These are phyloP conservation scores for Andrena praecox DNA, from an alignment of 2,888 invertebrate species.

Conservation along the genomic window DNA sequence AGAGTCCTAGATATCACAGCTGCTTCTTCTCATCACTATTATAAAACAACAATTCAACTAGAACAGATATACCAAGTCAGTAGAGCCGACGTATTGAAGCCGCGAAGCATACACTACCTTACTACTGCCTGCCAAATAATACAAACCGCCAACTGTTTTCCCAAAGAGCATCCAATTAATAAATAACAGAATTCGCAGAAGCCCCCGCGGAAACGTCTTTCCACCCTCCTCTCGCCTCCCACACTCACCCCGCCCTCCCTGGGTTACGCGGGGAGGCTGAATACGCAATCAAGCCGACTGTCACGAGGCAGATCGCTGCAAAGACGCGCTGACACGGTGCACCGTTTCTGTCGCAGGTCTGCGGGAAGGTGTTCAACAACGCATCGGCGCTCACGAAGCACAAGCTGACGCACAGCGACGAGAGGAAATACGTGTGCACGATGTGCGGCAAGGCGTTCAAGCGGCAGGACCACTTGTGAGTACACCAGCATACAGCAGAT, in stretches of 20 bases:
- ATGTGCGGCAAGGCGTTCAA: constrained; percentile 99
- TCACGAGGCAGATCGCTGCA: constrained; percentile 15
- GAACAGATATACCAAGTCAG: too few relatives aligned
- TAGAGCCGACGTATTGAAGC: too few relatives aligned
- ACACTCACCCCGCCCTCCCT: not conserved
- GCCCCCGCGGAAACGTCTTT: not conserved
- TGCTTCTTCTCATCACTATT: too few relatives aligned
- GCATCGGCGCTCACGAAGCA: constrained; percentile 98
- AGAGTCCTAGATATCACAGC: too few relatives aligned
- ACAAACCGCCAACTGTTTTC: too few relatives aligned
- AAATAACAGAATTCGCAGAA: not conserved
- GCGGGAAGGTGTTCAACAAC: constrained; percentile 98
- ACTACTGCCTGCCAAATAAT: too few relatives aligned
- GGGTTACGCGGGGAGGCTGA: not conserved
- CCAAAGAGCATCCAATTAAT: not conserved
- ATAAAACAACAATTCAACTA: too few relatives aligned
- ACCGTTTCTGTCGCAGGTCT: constrained; percentile 88
- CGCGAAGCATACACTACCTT: too few relatives aligned
- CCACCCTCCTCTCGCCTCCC: not conserved
- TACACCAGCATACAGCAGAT: constrained; percentile 77
- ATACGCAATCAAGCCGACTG: constrained; percentile 44
- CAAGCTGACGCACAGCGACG: constrained; percentile 99
- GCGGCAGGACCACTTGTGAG: constrained; percentile 99
- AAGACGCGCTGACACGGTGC: constrained; percentile 46
- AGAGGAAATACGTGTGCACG: constrained; percentile 97